Percentiles rank a stretch among this genome's conserved stretches.
These are phyloP conservation scores for Drosophila subpulchrella DNA, from an alignment of 1,140 invertebrate species.

Conservation along the genomic window DNA sequence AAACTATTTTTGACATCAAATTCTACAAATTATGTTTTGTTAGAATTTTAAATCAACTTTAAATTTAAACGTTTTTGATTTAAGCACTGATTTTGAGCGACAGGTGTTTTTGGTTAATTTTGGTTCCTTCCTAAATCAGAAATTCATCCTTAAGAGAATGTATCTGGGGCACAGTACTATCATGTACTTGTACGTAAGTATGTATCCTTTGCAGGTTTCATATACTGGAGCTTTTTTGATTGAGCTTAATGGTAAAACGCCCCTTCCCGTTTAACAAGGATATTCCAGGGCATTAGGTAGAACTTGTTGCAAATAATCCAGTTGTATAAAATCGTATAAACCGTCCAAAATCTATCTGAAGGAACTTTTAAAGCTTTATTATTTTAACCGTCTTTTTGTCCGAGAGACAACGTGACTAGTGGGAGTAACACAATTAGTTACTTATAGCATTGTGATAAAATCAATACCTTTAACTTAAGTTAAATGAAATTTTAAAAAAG, in stretches of 20 bases:
- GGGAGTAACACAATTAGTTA: neutral
- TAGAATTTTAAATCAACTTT: no score
- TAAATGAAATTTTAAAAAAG: no score
- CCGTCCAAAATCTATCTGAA: neutral
- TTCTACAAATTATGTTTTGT: no score
- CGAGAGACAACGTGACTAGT: neutral
- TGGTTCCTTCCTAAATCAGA: neutral
- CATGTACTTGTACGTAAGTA: constrained; percentile 6
- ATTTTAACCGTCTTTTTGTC: neutral
- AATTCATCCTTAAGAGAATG: neutral
- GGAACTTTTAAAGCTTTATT: neutral
- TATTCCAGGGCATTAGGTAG: constrained; percentile 3
- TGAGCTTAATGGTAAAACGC: constrained; percentile 24
- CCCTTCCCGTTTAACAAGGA: constrained; percentile 9
- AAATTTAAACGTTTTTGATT: neutral
- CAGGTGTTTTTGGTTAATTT: constrained; percentile 15
- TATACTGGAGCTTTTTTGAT: constrained; percentile 21
- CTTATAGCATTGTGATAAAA: neutral
- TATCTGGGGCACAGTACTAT: constrained; percentile 7
- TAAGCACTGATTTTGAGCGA: constrained; percentile 5
- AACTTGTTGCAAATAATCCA: constrained; percentile 35
- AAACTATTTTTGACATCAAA: no score
- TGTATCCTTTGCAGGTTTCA: constrained; percentile 10
- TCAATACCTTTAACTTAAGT: neutral
- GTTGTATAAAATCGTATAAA: neutral